phyloP scores from a whole-genome alignment of 2,888 invertebrate genomes.

The Heliothis peltigera region DNA sequence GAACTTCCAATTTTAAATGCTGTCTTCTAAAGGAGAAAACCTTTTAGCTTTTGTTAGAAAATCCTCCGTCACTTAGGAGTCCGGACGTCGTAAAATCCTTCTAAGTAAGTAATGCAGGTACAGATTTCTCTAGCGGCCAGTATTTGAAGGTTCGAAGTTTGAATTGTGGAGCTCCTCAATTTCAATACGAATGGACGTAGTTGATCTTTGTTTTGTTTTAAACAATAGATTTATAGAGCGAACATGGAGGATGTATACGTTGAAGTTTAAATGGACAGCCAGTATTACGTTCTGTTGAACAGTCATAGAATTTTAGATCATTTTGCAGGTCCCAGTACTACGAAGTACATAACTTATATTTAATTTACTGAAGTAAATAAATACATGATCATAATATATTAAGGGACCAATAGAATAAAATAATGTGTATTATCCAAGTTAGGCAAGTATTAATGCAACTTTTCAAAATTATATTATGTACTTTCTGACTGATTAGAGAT shows the following conservation, averaged over 20 bases:
- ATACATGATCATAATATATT: too few relatives aligned
- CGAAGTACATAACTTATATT: too few relatives aligned
- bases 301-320: not conserved
- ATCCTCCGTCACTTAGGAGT: conserved; percentile 15
- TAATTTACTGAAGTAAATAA: too few relatives aligned
- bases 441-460: too few relatives aligned
- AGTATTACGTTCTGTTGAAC: not conserved
- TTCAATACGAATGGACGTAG: conserved; percentile 1
- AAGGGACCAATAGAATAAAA: too few relatives aligned
- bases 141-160: not conserved
- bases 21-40: conserved; percentile 1
- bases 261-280: not conserved
- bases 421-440: too few relatives aligned
- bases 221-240: conserved; percentile 9
- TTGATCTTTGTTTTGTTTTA: conserved; percentile 7
- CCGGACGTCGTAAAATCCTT: conserved; percentile 16
- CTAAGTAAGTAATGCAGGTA: conserved; percentile 15
- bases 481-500: too few relatives aligned
- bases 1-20: conserved; percentile 2
- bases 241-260: not conserved
- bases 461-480: too few relatives aligned
- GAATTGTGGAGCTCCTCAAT: conserved; percentile 6
- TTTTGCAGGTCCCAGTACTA: too few relatives aligned
- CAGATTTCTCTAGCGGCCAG: not conserved
- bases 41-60: not conserved